Base-by-base conservation (phyloP, 1,140 invertebrate species). In the Cherax destructor region DNA sequence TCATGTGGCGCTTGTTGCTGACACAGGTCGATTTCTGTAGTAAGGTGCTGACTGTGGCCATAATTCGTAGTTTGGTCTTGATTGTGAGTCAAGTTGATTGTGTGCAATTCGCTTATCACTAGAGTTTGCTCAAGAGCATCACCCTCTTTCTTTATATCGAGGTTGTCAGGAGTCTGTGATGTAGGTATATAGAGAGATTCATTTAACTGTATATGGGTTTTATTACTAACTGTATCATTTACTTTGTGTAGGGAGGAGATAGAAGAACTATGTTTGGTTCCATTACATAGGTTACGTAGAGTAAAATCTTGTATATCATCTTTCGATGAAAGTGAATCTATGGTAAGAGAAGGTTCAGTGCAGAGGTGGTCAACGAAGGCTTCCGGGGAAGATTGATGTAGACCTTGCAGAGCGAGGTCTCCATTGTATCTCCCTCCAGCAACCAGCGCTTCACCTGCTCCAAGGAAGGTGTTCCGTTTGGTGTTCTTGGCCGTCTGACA, bases 401-500 rank as follows among this genome's bases (percentile, higher is more conserved):
- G 4, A 2, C 50, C 50, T 1, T 74, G n/a, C 69, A 30, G 24
- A 30, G 69, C 24, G 16, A 30, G 11, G 69, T 21, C 56, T n/a
- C 21, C 30, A 74, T 21, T 47, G 65, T 10, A 21, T 56, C 21
- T 4, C 79, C 49, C 11, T 83, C 59, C 59, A n/a, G n/a, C 5
- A 24, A 13, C 41, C 52, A 72, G 24, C 3, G 13, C 61, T 52
- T 30, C 61, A 47, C 21, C 18, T 24, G 47, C 13, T 7, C 69
- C 49, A 16, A 76, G 49, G 18, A 89, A 4, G 21, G 79, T 72
- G 79, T 81, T 89, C 21, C 87, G 65, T 13, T 47, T 81, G 65
- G 87, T 89, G 80, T 89, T 89, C 78, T n/a, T 81, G 21, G 16
- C 30, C 3, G 87, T 81, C 18, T 83, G 87, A 41, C 87, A 89